Percentiles rank a stretch among this genome's conserved stretches.
Conservation (phyloP, 1,140 invertebrate genomes). For the Drosophila tropicalis region DNA sequence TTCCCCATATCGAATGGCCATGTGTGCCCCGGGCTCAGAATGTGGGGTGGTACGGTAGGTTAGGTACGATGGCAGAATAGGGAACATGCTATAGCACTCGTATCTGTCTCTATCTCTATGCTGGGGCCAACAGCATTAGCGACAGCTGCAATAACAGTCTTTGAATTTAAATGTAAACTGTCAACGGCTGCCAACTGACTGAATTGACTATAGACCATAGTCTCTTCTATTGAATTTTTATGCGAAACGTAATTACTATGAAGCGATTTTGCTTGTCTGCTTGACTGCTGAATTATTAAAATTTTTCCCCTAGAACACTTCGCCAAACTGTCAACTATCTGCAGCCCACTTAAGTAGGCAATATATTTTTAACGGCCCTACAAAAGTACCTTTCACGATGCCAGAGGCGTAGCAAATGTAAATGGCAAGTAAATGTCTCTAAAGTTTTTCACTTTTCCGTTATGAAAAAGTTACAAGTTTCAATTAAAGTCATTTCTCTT, state of each 20-base stretch:
- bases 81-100: background rate
- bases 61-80: background rate
- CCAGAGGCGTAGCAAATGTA: background rate
- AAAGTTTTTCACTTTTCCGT: too few species aligned
- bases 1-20: slow-evolving; percentile 16
- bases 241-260: slow-evolving; percentile 58
- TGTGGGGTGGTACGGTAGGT: background rate
- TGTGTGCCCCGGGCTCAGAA: background rate
- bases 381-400: slow-evolving; percentile 9
- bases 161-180: slow-evolving; percentile 61
- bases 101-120: slow-evolving; percentile 17
- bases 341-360: slow-evolving; percentile 31
- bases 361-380: slow-evolving; percentile 53
- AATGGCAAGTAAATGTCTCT: too few species aligned
- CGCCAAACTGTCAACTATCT: slow-evolving; percentile 4
- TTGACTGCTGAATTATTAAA: slow-evolving; percentile 58
- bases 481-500: too few species aligned
- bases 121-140: slow-evolving; percentile 17
- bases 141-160: slow-evolving; percentile 72
- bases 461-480: too few species aligned
- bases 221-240: slow-evolving; percentile 48
- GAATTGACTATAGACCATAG: slow-evolving; percentile 24
- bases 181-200: slow-evolving; percentile 23
- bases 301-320: slow-evolving; percentile 17
- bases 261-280: slow-evolving; percentile 54